Evolutionary conservation across 2,888 invertebrate genomes (phyloP).

Genomic region (Isoperla grammatica): DNA sequence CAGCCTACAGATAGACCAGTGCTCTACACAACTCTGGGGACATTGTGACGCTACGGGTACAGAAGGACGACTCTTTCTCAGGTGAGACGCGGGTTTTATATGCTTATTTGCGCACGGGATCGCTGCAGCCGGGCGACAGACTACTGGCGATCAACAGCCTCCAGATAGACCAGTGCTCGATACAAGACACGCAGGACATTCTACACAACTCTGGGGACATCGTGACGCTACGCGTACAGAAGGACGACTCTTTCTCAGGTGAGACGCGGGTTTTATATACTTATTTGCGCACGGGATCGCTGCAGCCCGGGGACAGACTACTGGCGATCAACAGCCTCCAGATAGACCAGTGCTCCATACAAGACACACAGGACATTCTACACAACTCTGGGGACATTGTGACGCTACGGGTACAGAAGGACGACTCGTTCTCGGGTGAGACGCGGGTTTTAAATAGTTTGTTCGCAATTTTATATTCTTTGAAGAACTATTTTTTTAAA

Average conservation of each 20-base stretch:
- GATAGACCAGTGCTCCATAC: slow-evolving; percentile 62
- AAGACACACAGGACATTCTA: slow-evolving; percentile 48
- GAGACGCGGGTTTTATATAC: background rate
- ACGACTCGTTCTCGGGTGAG: slow-evolving; percentile 37
- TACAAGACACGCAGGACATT: slow-evolving; percentile 51
- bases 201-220: slow-evolving; percentile 50
- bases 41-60: slow-evolving; percentile 57
- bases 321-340: slow-evolving; percentile 83
- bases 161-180: slow-evolving; percentile 62
- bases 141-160: slow-evolving; percentile 83
- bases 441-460: too few relatives aligned
- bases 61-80: slow-evolving; percentile 42
- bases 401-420: slow-evolving; percentile 47
- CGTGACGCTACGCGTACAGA: slow-evolving; percentile 47
- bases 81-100: too few relatives aligned
- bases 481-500: too few relatives aligned
- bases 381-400: slow-evolving; percentile 50
- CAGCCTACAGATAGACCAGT: slow-evolving; percentile 75
- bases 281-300: slow-evolving; percentile 76
- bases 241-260: slow-evolving; percentile 40
- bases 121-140: slow-evolving; percentile 79
- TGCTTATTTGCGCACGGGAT: slow-evolving; percentile 84
- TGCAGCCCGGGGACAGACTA: slow-evolving; percentile 80
- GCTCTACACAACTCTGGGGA: slow-evolving; percentile 72
- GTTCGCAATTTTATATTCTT: too few relatives aligned